Percentiles rank a stretch among this genome's conserved stretches.
Evolutionary conservation across 2,113 vertebrate genomes (phyloP).

Genomic region (Pleuronectes platessa): DNA sequence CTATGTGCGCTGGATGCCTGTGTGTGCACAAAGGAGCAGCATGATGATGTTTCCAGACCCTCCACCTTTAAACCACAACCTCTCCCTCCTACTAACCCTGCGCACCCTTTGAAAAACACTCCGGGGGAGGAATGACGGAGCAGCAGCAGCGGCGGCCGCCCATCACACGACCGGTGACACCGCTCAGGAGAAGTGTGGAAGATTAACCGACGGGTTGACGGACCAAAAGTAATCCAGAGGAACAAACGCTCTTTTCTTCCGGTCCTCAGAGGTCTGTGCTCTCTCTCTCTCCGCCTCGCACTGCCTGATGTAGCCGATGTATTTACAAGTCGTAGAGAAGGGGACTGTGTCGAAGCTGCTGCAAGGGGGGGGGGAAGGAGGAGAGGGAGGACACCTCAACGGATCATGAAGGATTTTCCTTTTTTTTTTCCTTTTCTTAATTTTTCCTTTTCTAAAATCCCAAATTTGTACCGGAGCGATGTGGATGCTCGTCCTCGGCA

Average conservation of each 20-base stretch:
- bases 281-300: constrained; percentile 16
- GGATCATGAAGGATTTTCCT: constrained; percentile 75
- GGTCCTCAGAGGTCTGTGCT: not conserved
- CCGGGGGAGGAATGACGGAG: constrained; percentile 54
- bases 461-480: constrained; percentile 33
- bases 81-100: constrained; percentile 21
- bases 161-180: not conserved
- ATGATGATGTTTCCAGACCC: constrained; percentile 59
- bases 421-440: not conserved
- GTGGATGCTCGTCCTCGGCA: not conserved
- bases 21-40: constrained; percentile 47
- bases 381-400: constrained; percentile 14
- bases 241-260: not conserved
- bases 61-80: constrained; percentile 42
- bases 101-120: constrained; percentile 15
- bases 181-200: not conserved
- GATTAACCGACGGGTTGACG: not conserved
- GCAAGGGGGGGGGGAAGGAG: not conserved
- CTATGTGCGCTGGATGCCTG: constrained; percentile 49
- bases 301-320: constrained; percentile 20
- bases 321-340: too few relatives aligned
- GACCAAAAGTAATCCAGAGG: constrained; percentile 42
- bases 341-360: not conserved
- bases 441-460: constrained; percentile 22
- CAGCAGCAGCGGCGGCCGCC: constrained; percentile 30